phyloP scores from a whole-genome alignment of 2,888 invertebrate genomes.

The Eledone cirrhosa region DNA sequence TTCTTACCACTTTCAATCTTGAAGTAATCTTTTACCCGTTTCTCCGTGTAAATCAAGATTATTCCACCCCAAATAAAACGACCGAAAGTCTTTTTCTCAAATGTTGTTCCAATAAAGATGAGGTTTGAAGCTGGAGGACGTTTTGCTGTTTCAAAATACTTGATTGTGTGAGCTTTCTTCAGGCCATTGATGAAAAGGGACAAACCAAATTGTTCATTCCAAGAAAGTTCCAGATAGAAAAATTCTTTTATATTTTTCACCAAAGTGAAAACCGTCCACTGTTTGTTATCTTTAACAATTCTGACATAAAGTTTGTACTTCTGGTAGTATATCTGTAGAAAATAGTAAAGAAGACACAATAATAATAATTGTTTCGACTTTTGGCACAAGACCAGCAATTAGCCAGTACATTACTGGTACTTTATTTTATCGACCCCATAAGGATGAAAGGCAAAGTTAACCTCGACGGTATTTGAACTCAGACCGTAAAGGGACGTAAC shows the following conservation, averaged over 20 bases:
- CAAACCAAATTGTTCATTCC: conserved; percentile 40
- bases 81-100: conserved; percentile 27
- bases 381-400: too few species aligned
- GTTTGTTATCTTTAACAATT: conserved; percentile 33
- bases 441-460: too few species aligned
- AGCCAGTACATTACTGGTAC: too few species aligned
- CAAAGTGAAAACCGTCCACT: conserved; percentile 39
- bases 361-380: too few species aligned
- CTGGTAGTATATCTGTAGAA: conserved; percentile 36
- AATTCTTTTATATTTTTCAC: conserved; percentile 31
- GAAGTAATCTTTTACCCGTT: conserved; percentile 33
- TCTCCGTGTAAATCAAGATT: conserved; percentile 35
- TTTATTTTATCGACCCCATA: too few species aligned
- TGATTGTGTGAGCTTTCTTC: conserved; percentile 16
- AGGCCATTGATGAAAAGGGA: conserved; percentile 34
- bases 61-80: conserved; percentile 36
- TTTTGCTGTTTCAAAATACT: conserved; percentile 22
- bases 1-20: conserved; percentile 35
- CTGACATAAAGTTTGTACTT: conserved; percentile 35
- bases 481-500: too few species aligned
- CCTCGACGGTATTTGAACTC: too few species aligned
- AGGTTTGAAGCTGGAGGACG: background rate
- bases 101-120: conserved; percentile 32
- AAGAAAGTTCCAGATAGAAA: conserved; percentile 40
- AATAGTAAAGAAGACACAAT: too few species aligned